Conservation (phyloP, 2,113 vertebrate genomes). For the Atlantisia rogersi region DNA sequence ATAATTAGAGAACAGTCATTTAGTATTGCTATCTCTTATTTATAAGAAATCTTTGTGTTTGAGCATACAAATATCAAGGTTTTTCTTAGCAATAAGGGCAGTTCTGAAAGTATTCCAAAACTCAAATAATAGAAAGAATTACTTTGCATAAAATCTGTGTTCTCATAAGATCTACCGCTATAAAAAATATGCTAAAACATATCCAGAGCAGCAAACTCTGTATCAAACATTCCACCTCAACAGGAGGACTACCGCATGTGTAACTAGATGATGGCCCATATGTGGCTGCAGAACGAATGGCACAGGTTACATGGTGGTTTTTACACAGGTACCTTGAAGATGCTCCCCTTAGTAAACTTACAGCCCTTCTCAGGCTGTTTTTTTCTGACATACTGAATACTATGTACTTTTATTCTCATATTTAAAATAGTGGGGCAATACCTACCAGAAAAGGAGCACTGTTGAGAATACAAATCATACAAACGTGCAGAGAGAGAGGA, state of each 20-base stretch:
- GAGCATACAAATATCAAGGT: accelerated
- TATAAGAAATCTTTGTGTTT: background rate
- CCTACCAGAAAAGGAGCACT: background rate
- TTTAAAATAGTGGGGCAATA: background rate
- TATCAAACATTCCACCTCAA: background rate
- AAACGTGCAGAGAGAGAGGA: background rate
- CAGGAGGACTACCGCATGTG: background rate
- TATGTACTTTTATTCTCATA: background rate
- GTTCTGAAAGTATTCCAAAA: background rate
- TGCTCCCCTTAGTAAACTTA: background rate
- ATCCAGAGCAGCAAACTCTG: background rate
- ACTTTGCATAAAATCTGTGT: background rate
- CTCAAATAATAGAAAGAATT: background rate
- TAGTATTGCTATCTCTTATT: background rate
- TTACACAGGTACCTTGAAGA: accelerated
- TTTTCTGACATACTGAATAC: background rate
- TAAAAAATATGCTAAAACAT: background rate
- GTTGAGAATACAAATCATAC: background rate
- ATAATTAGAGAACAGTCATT: background rate
- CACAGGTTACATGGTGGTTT: background rate
- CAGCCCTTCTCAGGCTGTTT: background rate
- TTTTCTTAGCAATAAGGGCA: background rate
- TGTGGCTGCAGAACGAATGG: background rate
- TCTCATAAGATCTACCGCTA: background rate
- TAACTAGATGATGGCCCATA: accelerated